These are phyloP conservation scores for Agonopterix subpropinquella DNA, from an alignment of 2,888 invertebrate genomes.

Conservation along the genomic window DNA sequence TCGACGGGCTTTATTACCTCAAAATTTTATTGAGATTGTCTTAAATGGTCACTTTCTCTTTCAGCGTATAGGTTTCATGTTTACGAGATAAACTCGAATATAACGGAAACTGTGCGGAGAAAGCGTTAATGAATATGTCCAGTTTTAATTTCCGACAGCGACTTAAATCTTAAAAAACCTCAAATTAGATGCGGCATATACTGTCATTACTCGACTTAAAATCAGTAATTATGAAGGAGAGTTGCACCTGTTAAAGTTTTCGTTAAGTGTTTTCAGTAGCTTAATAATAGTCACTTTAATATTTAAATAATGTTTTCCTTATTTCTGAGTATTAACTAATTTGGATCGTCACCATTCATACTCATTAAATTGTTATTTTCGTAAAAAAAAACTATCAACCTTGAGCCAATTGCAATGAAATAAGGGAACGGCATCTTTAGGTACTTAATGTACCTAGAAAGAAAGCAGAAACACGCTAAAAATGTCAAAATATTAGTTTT, in stretches of 20 bases:
- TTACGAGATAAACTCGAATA: conserved; percentile 47
- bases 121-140: conserved; percentile 60
- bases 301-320: too few relatives aligned
- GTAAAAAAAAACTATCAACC: too few relatives aligned
- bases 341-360: too few relatives aligned
- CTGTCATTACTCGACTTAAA: conserved; percentile 2
- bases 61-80: conserved; percentile 38
- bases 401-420: too few relatives aligned
- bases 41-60: conserved; percentile 38
- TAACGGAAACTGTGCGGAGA: conserved; percentile 58
- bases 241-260: background rate
- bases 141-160: conserved; percentile 54
- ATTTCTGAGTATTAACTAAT: too few relatives aligned
- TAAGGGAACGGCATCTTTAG: too few relatives aligned
- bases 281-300: too few relatives aligned
- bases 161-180: conserved; percentile 21
- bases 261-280: too few relatives aligned
- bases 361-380: too few relatives aligned
- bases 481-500: too few relatives aligned
- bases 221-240: conserved; percentile 3
- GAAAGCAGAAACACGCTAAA: too few relatives aligned
- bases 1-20: background rate
- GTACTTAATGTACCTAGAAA: too few relatives aligned
- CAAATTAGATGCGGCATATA: conserved; percentile 11
- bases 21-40: conserved; percentile 15